These are phyloP conservation scores for Mungos mungo DNA, from an alignment of 2,113 vertebrate genomes.

Conservation along the genomic window DNA sequence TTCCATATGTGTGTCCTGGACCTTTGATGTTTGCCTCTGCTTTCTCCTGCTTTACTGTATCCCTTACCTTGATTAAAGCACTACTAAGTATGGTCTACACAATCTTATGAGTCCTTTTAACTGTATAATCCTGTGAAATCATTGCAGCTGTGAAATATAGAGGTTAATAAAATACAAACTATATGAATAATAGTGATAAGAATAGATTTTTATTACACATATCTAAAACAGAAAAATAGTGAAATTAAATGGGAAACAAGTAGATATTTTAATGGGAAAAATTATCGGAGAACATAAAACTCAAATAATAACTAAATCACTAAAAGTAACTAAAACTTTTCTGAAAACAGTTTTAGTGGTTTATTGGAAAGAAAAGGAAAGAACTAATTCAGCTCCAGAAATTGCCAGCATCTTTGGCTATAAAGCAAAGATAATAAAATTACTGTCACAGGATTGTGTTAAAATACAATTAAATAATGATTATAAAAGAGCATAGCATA, in stretches of 20 bases:
- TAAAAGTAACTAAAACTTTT: neutral
- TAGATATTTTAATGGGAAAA: neutral
- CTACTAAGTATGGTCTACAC: neutral
- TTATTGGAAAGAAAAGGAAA: neutral
- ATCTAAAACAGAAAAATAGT: neutral
- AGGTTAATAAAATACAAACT: neutral
- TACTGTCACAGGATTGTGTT: neutral
- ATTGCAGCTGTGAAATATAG: neutral
- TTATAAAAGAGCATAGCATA: neutral
- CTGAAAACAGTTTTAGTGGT: neutral
- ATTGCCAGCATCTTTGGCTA: neutral
- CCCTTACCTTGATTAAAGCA: neutral
- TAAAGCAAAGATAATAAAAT: neutral
- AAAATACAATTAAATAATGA: neutral
- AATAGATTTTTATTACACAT: neutral
- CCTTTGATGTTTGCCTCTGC: neutral
- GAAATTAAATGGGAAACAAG: neutral
- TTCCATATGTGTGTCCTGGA: neutral
- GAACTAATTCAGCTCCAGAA: neutral
- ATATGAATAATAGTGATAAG: neutral
- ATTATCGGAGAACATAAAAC: neutral
- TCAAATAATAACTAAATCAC: neutral
- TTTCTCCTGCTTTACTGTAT: neutral
- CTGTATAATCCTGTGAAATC: neutral
- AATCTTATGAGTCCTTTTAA: neutral